Percentiles rank a stretch among this genome's conserved stretches.
These are phyloP conservation scores for Rhadinocentrus ornatus DNA, from an alignment of 2,797 vertebrate species.

Conservation along the genomic window DNA sequence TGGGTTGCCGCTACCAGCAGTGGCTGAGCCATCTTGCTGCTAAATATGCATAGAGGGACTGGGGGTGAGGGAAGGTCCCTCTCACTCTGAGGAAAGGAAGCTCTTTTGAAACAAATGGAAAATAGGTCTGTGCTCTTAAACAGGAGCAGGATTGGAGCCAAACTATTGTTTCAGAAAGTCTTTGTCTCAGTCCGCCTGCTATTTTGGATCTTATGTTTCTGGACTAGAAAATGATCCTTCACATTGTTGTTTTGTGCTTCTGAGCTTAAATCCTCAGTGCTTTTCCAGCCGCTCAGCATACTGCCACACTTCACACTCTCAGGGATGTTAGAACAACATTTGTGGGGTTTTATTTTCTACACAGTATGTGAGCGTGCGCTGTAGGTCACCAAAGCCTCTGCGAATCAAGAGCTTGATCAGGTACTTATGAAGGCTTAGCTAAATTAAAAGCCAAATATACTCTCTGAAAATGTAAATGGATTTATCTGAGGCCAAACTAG, in stretches of 20 bases:
- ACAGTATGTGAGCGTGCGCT: slow-evolving; percentile 59
- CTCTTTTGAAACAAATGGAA: slow-evolving; percentile 50
- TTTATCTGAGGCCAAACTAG: slow-evolving; percentile 63
- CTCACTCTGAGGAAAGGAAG: slow-evolving; percentile 48
- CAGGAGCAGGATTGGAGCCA: slow-evolving; percentile 30
- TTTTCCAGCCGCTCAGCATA: slow-evolving; percentile 37
- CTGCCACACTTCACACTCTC: slow-evolving; percentile 39
- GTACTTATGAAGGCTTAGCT: slow-evolving; percentile 62
- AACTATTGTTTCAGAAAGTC: slow-evolving; percentile 43
- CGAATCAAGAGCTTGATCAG: slow-evolving; percentile 61
- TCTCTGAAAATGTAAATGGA: slow-evolving; percentile 43
- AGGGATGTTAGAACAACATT: slow-evolving; percentile 62
- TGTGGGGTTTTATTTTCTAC: slow-evolving; percentile 49
- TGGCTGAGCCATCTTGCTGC: slow-evolving; percentile 32
- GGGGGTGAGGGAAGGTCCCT: slow-evolving; percentile 52
- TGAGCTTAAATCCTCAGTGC: slow-evolving; percentile 1
- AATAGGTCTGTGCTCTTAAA: slow-evolving; percentile 43
- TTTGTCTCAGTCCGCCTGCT: slow-evolving; percentile 15
- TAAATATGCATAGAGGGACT: slow-evolving; percentile 36
- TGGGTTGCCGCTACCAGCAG: slow-evolving; percentile 43
- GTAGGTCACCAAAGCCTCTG: slow-evolving; percentile 63
- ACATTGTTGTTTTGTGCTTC: slow-evolving; percentile 15
- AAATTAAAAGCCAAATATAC: slow-evolving; percentile 73
- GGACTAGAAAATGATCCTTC: slow-evolving; percentile 12
- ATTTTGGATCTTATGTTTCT: background rate